phyloP scores from a whole-genome alignment of 2,888 invertebrate genomes.

The Drymonia ruficornis region DNA sequence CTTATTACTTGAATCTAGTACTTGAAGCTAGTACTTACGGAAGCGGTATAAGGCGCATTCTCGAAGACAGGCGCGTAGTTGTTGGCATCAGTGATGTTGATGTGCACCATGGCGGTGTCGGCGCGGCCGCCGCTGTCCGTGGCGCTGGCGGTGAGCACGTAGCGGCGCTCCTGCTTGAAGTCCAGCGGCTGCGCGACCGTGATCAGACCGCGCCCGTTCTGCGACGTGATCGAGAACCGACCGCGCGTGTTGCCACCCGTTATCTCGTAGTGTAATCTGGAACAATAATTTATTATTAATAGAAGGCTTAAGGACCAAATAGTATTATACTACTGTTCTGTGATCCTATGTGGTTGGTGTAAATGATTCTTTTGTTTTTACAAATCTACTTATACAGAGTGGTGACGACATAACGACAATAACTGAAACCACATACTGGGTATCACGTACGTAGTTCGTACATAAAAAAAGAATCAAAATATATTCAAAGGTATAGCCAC shows the following conservation, averaged over 20 bases:
- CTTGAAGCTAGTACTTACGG: too few relatives aligned
- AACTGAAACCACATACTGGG: too few relatives aligned
- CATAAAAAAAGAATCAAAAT: too few relatives aligned
- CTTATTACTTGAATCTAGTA: too few relatives aligned
- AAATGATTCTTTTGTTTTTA: too few relatives aligned
- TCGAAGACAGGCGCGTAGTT: constrained; percentile 97
- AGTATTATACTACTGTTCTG: too few relatives aligned
- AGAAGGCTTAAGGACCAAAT: too few relatives aligned
- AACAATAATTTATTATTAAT: constrained; percentile 12
- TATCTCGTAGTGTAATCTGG: constrained; percentile 92
- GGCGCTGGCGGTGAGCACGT: constrained; percentile 93
- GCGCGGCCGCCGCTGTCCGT: constrained; percentile 95
- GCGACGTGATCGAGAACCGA: constrained; percentile 95
- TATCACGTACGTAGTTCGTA: too few relatives aligned
- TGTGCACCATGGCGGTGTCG: constrained; percentile 95
- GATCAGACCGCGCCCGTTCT: constrained; percentile 93
- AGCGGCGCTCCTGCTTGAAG: constrained; percentile 95
- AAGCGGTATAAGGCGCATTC: constrained; percentile 95
- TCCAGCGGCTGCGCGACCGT: constrained; percentile 96
- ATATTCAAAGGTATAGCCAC: too few relatives aligned
- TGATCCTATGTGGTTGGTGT: too few relatives aligned
- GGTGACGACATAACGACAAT: too few relatives aligned
- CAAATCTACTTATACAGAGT: too few relatives aligned
- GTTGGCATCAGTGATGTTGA: constrained; percentile 97
- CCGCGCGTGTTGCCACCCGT: constrained; percentile 93